Base-by-base conservation (phyloP, 2,113 vertebrate species). In the Oreochromis aureus region DNA sequence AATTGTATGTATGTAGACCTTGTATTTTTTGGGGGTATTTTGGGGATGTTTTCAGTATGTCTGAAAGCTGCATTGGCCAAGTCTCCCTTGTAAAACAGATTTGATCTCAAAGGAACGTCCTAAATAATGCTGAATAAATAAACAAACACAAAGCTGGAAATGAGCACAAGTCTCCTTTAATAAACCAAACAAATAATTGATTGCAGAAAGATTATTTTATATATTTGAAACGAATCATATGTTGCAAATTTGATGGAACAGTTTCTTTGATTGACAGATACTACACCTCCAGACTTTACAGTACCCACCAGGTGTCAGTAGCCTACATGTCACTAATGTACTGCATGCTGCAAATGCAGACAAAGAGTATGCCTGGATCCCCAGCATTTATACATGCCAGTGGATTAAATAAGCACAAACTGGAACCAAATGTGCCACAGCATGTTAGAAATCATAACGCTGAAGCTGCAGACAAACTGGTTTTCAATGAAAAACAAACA, bases 291-390 rank as follows among this genome's bases (percentile, higher is more conserved):
- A 46, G 44, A 55, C 53, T 82, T 34, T 84, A 7, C 76, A 39
- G 18, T 58, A 85, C 82, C 94, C 94, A 94, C 91, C 90, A 95
- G 94, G 88, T 93, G 94, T 94, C 94, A 95, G 89, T 83, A 93
- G 63, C 66, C 18, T 13, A 13, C 87, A 32, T 39, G 8, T 22
- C 15, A 41, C 12, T 24, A n/a, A 58, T 34, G 0, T 3, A 8
- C 54, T 56, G 11, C 11, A 71, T 55, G 10, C 30, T 76, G 59
- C n/a, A 58, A 58, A 84, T 9, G 13, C 34, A 90, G 46, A 93
- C 89, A 91, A 91, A 89, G 83, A 66, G 7, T 78, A 58, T 39
- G 39, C 56, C 83, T 55, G 15, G 9, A 19, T 48, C n/a, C 39
- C 1, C 44, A 11, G 7, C 15, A 24, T 78, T 36, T 78, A 6